Evolutionary conservation across 2,797 vertebrate genomes (phyloP).

Genomic region (Malacoctenus gilli): DNA sequence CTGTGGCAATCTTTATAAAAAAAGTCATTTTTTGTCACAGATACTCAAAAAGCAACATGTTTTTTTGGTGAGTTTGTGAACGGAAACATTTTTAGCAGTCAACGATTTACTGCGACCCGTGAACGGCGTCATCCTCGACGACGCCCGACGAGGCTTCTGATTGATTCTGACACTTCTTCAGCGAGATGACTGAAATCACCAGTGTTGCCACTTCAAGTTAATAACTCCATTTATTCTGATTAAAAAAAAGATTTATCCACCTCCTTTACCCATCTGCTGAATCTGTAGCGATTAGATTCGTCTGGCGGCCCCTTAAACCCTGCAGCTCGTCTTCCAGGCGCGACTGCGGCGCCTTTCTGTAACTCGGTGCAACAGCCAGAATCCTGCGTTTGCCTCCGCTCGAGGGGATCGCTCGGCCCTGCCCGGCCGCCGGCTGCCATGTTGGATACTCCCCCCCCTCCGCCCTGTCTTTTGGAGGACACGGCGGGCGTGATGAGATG

Average conservation of each 20-base stretch:
- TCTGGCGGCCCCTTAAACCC: background rate
- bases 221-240: conserved; percentile 31
- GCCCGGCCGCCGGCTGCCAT: conserved; percentile 26
- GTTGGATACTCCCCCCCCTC: conserved; percentile 50
- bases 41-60: too few relatives aligned
- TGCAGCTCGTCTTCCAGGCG: background rate
- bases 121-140: conserved; percentile 14
- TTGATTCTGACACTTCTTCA: conserved; percentile 27
- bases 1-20: too few relatives aligned
- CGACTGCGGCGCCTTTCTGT: conserved; percentile 20
- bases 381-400: conserved; percentile 39
- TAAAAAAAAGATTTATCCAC: conserved; percentile 17
- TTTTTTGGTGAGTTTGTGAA: too few relatives aligned
- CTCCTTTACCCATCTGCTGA: conserved; percentile 4
- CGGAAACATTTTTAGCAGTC: conserved; percentile 10
- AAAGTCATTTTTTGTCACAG: too few relatives aligned
- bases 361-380: conserved; percentile 34
- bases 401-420: conserved; percentile 23
- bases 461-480: conserved; percentile 47
- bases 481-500: conserved; percentile 64
- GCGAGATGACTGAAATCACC: conserved; percentile 31
- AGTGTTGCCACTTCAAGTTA: conserved; percentile 31
- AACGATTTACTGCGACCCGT: conserved; percentile 6
- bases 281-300: conserved; percentile 22
- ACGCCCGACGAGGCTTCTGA: conserved; percentile 17